Base-by-base conservation (phyloP, 2,888 invertebrate genomes). In the Ormyrus pomaceus region DNA sequence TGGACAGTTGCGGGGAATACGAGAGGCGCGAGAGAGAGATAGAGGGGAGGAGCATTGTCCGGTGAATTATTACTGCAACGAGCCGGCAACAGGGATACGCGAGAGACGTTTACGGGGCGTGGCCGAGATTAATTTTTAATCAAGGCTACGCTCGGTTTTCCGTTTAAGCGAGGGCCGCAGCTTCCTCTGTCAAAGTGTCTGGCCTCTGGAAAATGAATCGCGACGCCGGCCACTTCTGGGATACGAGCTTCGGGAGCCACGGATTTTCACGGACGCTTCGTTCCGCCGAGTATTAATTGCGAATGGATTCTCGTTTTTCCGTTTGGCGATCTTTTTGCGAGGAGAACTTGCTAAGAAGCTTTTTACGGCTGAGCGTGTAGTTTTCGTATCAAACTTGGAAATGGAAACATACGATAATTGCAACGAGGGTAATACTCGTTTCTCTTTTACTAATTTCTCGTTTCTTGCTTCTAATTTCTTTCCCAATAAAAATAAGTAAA, bases 81-180 rank as follows among this genome's bases (percentile, higher is more conserved):
- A 9, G 51, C 8, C 34, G n/a, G 8, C 53, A 48, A n/a, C 59
- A 6, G 45, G 8, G 8, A 46, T 7, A 59, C 5, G 11, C 46
- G 76, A 48, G 51, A 19, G 11, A 10, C 75, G 69, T 75, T 75
- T 69, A 69, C 62, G 75, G 10, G 34, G 58, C 53, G n/a, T 8
- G 56, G 51, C 58, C 66, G 65, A 78, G 75, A 83, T 83, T 83
- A 81, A 83, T 82, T 82, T 83, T 83, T 82, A 81, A 83, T 82
- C 81, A 82, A 82, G 79, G 70, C 19, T 34, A 48, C 70, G 45
- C 13, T 10, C 61, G 58, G 59, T 76, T 71, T 76, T n/a, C 48
- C 62, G 58, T 71, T 34, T 70, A 53, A 75, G 62, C 70, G 19
- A 73, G n/a, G n/a, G 73, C 71, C n/a, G 0, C 34, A 19, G 0